Evolutionary conservation across 2,797 vertebrate species (phyloP).

Genomic region (Cryptoprocta ferox): DNA sequence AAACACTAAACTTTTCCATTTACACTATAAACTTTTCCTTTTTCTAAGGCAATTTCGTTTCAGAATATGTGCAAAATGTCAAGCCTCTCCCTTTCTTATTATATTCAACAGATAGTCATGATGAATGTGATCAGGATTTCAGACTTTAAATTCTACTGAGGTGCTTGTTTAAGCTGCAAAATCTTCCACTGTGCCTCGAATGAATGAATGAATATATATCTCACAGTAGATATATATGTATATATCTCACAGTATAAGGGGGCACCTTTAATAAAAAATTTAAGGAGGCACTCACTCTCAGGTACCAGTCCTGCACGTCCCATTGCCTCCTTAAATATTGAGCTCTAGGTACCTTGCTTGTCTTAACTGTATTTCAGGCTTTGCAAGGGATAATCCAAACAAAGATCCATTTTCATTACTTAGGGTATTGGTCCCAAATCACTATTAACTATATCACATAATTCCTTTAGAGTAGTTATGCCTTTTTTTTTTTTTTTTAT

Average conservation of each 20-base stretch:
- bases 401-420: not conserved
- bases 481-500: not conserved
- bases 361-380: not conserved
- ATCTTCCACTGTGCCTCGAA: not conserved
- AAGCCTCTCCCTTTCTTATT: not conserved
- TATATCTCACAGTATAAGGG: not conserved
- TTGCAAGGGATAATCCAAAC: not conserved
- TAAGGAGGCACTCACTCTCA: not conserved
- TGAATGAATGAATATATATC: too few relatives aligned
- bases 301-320: not conserved
- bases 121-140: not conserved
- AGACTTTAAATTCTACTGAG: not conserved
- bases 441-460: not conserved
- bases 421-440: not conserved
- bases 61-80: not conserved
- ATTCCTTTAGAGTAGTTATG: not conserved
- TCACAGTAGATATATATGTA: too few relatives aligned
- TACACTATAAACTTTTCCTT: not conserved
- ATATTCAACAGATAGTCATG: not conserved
- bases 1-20: not conserved
- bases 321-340: not conserved
- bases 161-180: not conserved
- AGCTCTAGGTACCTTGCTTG: not conserved
- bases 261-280: not conserved
- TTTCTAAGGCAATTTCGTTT: conserved; percentile 3